Evolutionary conservation across 2,797 vertebrate species (phyloP), one percentile per base, ranked within the genome.

Genomic region (Enteromius treurensis): DNA sequence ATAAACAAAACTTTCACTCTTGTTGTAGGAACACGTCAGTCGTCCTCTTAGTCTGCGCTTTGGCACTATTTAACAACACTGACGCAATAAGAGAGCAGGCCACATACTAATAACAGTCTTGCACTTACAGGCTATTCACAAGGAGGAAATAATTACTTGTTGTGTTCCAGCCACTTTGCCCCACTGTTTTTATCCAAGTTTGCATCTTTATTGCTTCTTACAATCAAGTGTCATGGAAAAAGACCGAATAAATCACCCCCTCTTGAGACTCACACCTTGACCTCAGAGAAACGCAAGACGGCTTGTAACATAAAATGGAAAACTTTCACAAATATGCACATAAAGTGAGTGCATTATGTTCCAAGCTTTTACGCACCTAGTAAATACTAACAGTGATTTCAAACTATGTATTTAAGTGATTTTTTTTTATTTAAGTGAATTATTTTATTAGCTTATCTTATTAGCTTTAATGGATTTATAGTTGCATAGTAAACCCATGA

Each of bases 1-100:
- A 1, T 67, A 82, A 83, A 75, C n/a, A 62, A 47, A 53, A 64
- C 79, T 75, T 80, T 84, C 37, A 62, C 79, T 86, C 26, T 82
- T 79, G 80, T 79, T 65, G 73, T 45, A 45, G 5, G 51, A 84
- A 62, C 73, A 69, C 14, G 19, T 49, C 83, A 40, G 51, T 73
- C 71, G 11, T 26, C 42, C 21, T 70, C 53, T 70, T 42, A n/a
- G 65, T 47, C 68, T 83, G 60, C 4, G 23, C 62, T 85, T 73
- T 53, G 83, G 78, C 83, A 75, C 53, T 42, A 64, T 76, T 60
- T 19, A 70, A 60, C 29, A 29, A 70, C 5, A 21, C 71, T 81
- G 74, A 86, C 10, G 23, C 84, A 65, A 78, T 70, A 60, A 34
- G 19, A 49, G 3, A 19, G 40, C 62, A 73, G 34, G 53, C 37